These are phyloP conservation scores for Grus americana DNA, from an alignment of 2,113 vertebrate genomes.

Conservation along the genomic window DNA sequence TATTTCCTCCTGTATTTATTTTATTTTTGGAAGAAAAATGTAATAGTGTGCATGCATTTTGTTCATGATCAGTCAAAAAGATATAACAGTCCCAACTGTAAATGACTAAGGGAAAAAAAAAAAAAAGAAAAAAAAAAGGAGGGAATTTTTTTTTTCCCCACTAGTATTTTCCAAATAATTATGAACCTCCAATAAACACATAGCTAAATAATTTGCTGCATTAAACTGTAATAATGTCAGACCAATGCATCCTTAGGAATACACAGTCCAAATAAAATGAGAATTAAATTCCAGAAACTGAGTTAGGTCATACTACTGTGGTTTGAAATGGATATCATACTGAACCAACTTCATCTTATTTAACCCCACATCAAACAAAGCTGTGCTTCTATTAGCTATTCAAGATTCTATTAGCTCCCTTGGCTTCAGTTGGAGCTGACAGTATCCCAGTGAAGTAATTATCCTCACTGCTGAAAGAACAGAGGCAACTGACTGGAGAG, in stretches of 20 bases:
- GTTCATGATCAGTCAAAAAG: neutral
- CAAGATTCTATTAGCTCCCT: conserved; percentile 37
- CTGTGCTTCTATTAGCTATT: neutral
- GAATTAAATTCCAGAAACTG: neutral
- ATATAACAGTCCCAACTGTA: neutral
- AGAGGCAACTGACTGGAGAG: conserved; percentile 41
- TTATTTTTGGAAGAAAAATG: neutral
- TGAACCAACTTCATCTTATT: neutral
- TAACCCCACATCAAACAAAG: conserved; percentile 47
- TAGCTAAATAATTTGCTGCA: neutral
- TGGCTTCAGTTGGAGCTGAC: conserved; percentile 42
- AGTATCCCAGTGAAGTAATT: conserved; percentile 59
- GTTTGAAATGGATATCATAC: neutral
- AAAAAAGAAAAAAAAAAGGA: too few relatives aligned
- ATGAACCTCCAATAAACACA: neutral
- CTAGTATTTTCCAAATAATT: neutral
- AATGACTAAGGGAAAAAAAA: neutral
- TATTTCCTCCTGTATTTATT: neutral
- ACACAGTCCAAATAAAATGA: neutral
- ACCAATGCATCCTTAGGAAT: neutral
- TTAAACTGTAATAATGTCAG: neutral
- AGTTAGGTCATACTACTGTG: neutral
- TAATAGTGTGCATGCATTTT: neutral
- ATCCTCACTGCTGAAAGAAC: conserved; percentile 35
- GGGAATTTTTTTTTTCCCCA: neutral